These are phyloP conservation scores for Podargus strigoides DNA, from an alignment of 2,797 vertebrate species.

Conservation along the genomic window DNA sequence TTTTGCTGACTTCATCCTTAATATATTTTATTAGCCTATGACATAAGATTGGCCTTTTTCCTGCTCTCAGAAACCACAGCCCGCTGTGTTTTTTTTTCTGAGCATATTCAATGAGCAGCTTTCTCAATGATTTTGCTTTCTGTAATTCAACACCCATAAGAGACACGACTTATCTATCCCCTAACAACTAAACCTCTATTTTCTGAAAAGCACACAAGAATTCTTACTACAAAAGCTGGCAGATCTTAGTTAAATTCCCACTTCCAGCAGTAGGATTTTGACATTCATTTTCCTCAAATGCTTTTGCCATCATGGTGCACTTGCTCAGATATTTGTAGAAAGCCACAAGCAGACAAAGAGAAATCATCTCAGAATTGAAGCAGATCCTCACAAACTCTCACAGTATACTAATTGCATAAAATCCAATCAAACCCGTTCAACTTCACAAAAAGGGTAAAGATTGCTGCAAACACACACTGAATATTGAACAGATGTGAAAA, in stretches of 20 bases:
- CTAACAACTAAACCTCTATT: background rate
- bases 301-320: background rate
- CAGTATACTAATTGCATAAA: constrained; percentile 1
- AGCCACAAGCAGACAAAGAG: constrained; percentile 1
- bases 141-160: background rate
- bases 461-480: background rate
- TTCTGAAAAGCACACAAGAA: background rate
- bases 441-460: background rate
- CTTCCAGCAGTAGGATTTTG: constrained; percentile 4
- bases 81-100: background rate
- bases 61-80: constrained; percentile 25
- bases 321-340: background rate
- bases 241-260: background rate
- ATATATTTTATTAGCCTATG: constrained; percentile 33
- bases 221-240: background rate
- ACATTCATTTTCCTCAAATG: background rate
- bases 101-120: background rate
- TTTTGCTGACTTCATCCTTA: constrained; percentile 22
- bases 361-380: constrained; percentile 19
- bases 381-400: background rate
- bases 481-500: constrained; percentile 20
- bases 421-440: constrained; percentile 21
- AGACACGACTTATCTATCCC: background rate
- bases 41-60: constrained; percentile 23
- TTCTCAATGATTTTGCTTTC: background rate